Evolutionary conservation across 2,888 invertebrate species (phyloP).

Genomic region (Aphodius granarius): DNA sequence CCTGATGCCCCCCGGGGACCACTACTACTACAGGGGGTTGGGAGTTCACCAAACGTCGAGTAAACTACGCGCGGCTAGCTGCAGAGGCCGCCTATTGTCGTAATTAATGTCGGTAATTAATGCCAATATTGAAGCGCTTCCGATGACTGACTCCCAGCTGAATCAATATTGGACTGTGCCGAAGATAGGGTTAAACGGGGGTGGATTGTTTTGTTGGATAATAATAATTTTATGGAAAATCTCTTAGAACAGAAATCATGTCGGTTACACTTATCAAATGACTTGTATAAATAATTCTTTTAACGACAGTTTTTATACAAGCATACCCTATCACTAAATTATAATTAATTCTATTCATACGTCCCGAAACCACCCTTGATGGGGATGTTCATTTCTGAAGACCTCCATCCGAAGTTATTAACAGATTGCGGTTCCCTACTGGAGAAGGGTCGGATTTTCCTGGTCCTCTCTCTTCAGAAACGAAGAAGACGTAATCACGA

Average conservation of each 20-base stretch:
- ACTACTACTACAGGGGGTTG: not conserved
- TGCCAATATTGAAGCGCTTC: not conserved
- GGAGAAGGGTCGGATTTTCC: conserved; percentile 20
- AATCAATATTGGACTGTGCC: not conserved
- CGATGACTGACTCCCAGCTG: not conserved
- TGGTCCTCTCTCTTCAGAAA: not conserved
- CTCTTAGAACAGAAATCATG: no score
- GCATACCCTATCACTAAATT: conserved; percentile 5
- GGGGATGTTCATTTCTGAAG: conserved; percentile 6
- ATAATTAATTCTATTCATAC: conserved; percentile 12
- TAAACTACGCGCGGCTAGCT: not conserved
- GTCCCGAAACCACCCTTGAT: conserved; percentile 3
- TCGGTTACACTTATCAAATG: no score
- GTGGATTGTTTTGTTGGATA: not conserved
- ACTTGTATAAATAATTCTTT: no score
- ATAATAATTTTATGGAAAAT: not conserved
- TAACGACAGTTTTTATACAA: no score
- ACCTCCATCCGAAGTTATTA: conserved; percentile 2
- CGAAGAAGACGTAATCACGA: conserved; percentile 43
- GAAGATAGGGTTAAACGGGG: not conserved
- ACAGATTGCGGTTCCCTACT: conserved; percentile 26
- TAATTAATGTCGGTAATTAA: not conserved
- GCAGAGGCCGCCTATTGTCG: not conserved
- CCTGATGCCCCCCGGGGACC: not conserved
- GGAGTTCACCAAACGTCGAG: not conserved